Percentiles rank a stretch among this genome's conserved stretches.
These are phyloP conservation scores for Petroica traversi DNA, from an alignment of 2,113 vertebrate species.

Conservation along the genomic window DNA sequence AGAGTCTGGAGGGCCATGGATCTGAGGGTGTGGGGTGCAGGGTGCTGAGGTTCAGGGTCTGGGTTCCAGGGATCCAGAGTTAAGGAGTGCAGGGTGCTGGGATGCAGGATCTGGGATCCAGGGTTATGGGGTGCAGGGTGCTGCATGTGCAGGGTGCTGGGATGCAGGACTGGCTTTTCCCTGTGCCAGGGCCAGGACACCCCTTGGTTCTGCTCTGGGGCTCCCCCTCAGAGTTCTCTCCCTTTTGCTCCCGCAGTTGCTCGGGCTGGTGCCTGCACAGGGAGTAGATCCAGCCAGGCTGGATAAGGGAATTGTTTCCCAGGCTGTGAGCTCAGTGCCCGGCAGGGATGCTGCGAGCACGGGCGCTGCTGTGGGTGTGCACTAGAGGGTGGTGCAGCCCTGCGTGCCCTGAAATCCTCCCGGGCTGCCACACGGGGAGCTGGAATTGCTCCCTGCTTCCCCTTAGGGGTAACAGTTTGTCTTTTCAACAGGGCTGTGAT, in stretches of 20 bases:
- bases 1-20: not conserved
- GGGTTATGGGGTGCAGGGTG: not conserved
- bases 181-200: not conserved
- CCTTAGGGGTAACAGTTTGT: accelerated
- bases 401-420: not conserved
- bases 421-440: accelerated
- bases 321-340: accelerated
- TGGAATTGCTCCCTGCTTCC: not conserved
- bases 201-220: not conserved
- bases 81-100: not conserved
- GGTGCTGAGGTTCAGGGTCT: not conserved
- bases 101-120: not conserved
- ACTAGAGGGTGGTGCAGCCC: not conserved
- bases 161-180: not conserved
- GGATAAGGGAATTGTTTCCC: not conserved
- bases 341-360: not conserved
- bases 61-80: not conserved
- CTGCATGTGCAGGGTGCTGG: not conserved
- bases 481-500: accelerated
- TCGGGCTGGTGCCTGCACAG: accelerated
- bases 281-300: not conserved
- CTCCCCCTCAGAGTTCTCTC: accelerated
- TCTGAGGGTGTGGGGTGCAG: not conserved
- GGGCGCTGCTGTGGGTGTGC: not conserved
- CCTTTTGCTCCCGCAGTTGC: not conserved